Percentiles rank a stretch among this genome's conserved stretches.
Conservation (phyloP, 2,888 invertebrate genomes). For the Caenorhabditis sinica region DNA sequence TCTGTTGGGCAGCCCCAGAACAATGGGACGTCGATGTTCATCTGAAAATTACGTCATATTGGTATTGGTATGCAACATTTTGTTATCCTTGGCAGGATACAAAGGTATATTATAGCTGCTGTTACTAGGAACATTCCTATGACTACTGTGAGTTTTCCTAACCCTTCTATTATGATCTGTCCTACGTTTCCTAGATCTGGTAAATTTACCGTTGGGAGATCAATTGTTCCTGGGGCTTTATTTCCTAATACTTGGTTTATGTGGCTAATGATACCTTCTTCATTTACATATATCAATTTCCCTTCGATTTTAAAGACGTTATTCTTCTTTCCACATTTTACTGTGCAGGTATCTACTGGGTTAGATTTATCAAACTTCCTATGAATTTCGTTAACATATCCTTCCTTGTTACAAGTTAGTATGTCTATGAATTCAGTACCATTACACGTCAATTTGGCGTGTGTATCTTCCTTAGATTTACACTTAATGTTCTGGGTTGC, state of each 20-base stretch:
- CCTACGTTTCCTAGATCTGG: conserved; percentile 3
- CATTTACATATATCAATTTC: not conserved
- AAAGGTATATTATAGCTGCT: not conserved
- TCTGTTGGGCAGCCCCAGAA: not conserved
- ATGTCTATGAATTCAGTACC: conserved; percentile 9
- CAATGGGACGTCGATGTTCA: not conserved
- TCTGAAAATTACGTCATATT: not conserved
- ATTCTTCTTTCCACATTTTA: conserved; percentile 3
- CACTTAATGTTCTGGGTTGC: conserved; percentile 4
- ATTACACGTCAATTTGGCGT: conserved; percentile 7
- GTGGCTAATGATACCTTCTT: not conserved
- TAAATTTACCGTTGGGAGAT: not conserved
- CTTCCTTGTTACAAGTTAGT: not conserved
- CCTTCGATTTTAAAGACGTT: conserved; percentile 6
- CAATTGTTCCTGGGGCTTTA: not conserved
- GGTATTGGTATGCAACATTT: not conserved
- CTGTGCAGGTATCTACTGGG: not conserved
- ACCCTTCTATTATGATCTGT: not conserved
- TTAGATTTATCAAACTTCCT: not conserved
- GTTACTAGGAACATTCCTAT: not conserved
- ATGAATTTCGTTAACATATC: not conserved
- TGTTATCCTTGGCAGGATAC: not conserved
- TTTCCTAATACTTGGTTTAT: conserved; percentile 5
- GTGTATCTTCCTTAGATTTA: conserved; percentile 1
- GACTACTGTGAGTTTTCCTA: not conserved